Evolutionary conservation across 2,113 vertebrate genomes (phyloP), one percentile per base, ranked within the genome.

Genomic region (Passerina amoena): DNA sequence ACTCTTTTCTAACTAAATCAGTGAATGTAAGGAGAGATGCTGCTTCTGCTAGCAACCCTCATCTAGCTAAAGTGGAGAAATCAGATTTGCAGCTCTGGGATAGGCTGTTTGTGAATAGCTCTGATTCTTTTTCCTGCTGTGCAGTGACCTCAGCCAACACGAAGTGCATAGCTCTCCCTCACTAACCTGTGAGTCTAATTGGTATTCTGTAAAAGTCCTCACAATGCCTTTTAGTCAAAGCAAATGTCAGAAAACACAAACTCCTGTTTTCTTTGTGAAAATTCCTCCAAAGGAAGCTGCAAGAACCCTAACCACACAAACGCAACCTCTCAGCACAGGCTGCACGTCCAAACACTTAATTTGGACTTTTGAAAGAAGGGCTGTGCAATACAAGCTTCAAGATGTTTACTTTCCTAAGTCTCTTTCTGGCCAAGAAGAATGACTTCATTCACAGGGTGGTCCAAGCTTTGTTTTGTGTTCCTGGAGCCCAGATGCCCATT

Each of bases 231-330:
- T 86, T 48, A 72, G 63, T 73, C 89, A 89, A 89, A 90, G 89
- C 60, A 95, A 96, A 95, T 95, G 89, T 94, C 95, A 97, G 95
- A 94, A 96, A 94, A 92, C 84, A 95, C 61, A 73, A 82, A 84
- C 42, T 70, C 50, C 54, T 80, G 11, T 85, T 92, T 89, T 82
- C 92, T 95, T 82, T 77, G 82, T 93, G 63, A 90, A 88, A 94
- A 82, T 86, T 73, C 51, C 82, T 93, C 85, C 71, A 66, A 88
- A 90, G 59, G 31, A 82, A 93, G 81, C 77, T 80, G 64, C 45
- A 70, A 37, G 80, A 64, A 66, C 47, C 80, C 40, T 19, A 83
- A 70, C 25, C 47, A 30, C 68, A 77, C 59, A 83, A 88, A 88
- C 0, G 1, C 38, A 63, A 79, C 59, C 54, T 82, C 82, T 81